A percentile compares a stretch with the other conserved stretches of the same genome.
phyloP scores from a whole-genome alignment of 2,888 invertebrate genomes.

The Imbricaverruca yamaguchii region DNA sequence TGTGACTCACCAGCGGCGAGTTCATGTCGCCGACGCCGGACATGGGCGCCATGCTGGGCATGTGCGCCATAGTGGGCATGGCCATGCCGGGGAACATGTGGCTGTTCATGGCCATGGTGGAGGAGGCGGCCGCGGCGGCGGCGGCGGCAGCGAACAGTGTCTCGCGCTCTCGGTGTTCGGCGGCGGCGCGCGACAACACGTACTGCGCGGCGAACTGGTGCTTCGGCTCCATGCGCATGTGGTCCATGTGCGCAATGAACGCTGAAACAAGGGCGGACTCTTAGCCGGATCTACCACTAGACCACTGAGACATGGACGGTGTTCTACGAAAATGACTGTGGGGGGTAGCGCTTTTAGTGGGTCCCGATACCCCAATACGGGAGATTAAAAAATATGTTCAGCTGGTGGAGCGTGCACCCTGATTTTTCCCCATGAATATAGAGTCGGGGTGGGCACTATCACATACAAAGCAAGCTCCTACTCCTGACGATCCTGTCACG shows the following conservation, averaged over 20 bases:
- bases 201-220: slow-evolving; percentile 93
- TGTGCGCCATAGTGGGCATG: slow-evolving; percentile 31
- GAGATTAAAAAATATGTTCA: no score
- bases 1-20: slow-evolving; percentile 43
- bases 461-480: no score
- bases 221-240: slow-evolving; percentile 94
- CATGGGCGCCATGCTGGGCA: slow-evolving; percentile 30
- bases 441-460: no score
- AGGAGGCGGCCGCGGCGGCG: slow-evolving; percentile 37
- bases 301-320: neutral
- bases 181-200: slow-evolving; percentile 80
- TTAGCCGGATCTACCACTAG: neutral
- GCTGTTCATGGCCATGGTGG: slow-evolving; percentile 33
- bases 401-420: no score
- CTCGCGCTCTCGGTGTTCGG: slow-evolving; percentile 78
- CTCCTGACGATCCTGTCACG: no score
- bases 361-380: no score
- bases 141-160: slow-evolving; percentile 48
- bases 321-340: no score
- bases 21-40: slow-evolving; percentile 28
- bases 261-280: slow-evolving; percentile 51
- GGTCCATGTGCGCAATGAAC: slow-evolving; percentile 86
- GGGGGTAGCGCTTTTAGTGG: no score
- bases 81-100: slow-evolving; percentile 34
- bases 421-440: no score